A percentile compares a stretch with the other conserved stretches of the same genome.
Conservation (phyloP, 2,888 invertebrate species). For the Xiphydria camelus region DNA sequence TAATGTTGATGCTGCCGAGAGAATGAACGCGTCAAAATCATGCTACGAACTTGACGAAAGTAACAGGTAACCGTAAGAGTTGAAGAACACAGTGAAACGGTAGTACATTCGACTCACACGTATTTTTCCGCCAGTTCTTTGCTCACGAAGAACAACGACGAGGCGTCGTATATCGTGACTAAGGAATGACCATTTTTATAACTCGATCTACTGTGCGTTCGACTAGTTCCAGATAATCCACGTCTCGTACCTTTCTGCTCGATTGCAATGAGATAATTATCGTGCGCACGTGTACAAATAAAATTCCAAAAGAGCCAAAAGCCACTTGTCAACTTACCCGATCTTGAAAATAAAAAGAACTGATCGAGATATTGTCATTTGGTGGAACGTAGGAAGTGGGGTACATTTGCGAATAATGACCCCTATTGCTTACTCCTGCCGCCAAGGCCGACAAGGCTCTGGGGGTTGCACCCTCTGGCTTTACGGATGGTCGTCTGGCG, state of each 20-base stretch:
- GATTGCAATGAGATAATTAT: slow-evolving; percentile 10
- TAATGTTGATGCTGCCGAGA: slow-evolving; percentile 45
- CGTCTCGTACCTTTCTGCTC: slow-evolving; percentile 43
- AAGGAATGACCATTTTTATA: slow-evolving; percentile 60
- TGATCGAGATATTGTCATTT: slow-evolving; percentile 62
- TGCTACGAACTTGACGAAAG: too few relatives aligned
- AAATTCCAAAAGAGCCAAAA: background rate
- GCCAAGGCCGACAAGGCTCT: slow-evolving; percentile 76
- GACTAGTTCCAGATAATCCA: slow-evolving; percentile 36
- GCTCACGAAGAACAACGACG: slow-evolving; percentile 76
- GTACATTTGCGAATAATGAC: slow-evolving; percentile 61
- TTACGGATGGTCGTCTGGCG: slow-evolving; percentile 69
- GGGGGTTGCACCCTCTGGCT: slow-evolving; percentile 78
- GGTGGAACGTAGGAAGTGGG: slow-evolving; percentile 55
- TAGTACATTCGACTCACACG: slow-evolving; percentile 58
- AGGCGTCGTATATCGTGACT: slow-evolving; percentile 74
- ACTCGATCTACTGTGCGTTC: slow-evolving; percentile 39
- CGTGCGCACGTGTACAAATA: background rate
- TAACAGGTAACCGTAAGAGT: too few relatives aligned
- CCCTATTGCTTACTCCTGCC: slow-evolving; percentile 59
- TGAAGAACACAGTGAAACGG: too few relatives aligned
- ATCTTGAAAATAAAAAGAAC: slow-evolving; percentile 81
- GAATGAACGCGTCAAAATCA: too few relatives aligned
- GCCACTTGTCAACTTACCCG: slow-evolving; percentile 60
- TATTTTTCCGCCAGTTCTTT: slow-evolving; percentile 84